Percentiles rank a stretch among this genome's conserved stretches.
These are phyloP conservation scores for Manis pentadactyla DNA, from an alignment of 2,797 vertebrate species.

Conservation along the genomic window DNA sequence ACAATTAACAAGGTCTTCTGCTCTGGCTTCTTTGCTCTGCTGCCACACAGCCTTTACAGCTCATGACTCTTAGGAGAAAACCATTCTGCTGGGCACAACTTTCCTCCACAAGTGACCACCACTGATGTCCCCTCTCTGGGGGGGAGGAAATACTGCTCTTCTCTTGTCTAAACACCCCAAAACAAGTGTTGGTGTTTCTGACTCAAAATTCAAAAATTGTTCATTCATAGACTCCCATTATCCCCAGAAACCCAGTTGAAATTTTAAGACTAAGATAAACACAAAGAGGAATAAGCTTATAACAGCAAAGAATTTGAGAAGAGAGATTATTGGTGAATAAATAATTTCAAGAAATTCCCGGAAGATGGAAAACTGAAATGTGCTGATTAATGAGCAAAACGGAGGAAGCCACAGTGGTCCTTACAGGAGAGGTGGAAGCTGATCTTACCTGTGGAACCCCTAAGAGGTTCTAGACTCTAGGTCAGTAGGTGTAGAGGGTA, in stretches of 20 bases:
- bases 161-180: not conserved
- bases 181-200: not conserved
- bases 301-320: not conserved
- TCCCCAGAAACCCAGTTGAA: not conserved
- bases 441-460: not conserved
- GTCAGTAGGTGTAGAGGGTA: not conserved
- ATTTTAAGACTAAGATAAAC: conserved; percentile 25
- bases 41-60: not conserved
- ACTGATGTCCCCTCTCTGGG: not conserved
- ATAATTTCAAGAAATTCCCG: conserved; percentile 49
- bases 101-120: not conserved
- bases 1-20: not conserved
- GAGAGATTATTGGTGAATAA: not conserved
- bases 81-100: not conserved
- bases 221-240: not conserved
- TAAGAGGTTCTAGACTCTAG: not conserved
- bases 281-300: not conserved
- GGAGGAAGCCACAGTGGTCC: not conserved
- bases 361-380: not conserved
- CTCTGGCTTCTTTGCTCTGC: not conserved
- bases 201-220: not conserved
- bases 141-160: not conserved
- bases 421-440: not conserved
- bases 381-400: not conserved
- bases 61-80: not conserved